phyloP scores from a whole-genome alignment of 2,797 vertebrate species.

The Alosa sapidissima region DNA sequence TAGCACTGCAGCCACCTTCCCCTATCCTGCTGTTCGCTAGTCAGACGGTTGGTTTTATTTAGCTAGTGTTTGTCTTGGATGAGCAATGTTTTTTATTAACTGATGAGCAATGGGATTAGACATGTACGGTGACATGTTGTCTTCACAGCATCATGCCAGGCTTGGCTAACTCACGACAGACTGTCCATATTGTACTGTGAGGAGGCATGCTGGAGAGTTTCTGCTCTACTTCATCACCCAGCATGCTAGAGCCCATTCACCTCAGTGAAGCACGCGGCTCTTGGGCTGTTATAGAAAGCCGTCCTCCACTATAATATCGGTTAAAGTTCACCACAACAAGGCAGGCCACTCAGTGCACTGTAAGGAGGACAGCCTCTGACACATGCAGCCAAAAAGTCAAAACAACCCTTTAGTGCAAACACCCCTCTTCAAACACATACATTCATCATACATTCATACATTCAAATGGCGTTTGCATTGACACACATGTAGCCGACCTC shows the following conservation, averaged over 20 bases:
- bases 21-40: background rate
- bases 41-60: background rate
- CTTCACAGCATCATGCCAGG: background rate
- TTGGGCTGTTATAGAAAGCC: background rate
- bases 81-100: background rate
- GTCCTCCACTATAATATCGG: background rate
- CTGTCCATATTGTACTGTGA: background rate
- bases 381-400: no score
- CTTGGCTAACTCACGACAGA: background rate
- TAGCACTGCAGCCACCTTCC: background rate
- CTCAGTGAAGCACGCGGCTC: slow-evolving; percentile 13
- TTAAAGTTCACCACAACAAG: background rate
- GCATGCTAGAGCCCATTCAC: slow-evolving; percentile 11
- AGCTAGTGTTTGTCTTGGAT: background rate
- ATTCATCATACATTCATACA: background rate
- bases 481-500: background rate
- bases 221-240: background rate
- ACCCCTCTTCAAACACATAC: background rate
- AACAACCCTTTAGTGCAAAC: background rate
- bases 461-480: background rate
- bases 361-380: no score
- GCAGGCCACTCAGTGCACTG: background rate
- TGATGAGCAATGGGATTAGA: background rate
- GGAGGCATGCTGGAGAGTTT: background rate
- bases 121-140: background rate